Evolutionary conservation across 1,140 invertebrate species (phyloP), one percentile per base, ranked within the genome.

Genomic region (Asobara japonica): DNA sequence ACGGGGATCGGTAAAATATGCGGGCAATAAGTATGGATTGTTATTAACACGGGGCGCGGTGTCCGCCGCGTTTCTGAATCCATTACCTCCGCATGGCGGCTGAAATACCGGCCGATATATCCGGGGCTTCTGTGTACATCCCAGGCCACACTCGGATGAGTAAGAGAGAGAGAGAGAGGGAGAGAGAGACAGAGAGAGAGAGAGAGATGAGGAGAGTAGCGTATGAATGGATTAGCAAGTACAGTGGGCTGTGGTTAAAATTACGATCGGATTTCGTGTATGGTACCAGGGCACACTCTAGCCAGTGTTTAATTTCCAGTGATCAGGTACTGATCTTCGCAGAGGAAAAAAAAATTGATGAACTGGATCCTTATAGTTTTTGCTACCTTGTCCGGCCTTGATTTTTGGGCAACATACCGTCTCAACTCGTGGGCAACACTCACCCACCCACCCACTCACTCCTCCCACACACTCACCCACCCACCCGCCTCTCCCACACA

Each of bases 1-100:
- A 82, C 78, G 81, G 80, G 85, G 84, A 87, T 87, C 86, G 84
- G 86, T 88, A 88, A 88, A 88, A 87, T 87, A 88, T 88, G 86
- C 86, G 81, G 81, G 86, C 85, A 88, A 88, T 88, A 88, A 87
- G 86, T 88, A 88, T 87, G 85, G 86, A 88, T 88, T 88, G 86
- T 88, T 88, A 88, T 88, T 88, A 88, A 88, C 86, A 88, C 86
- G 83, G 84, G 85, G 85, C 83, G 80, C 85, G 83, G 84, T 86
- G 83, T 84, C 84, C 84, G 83, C 81, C 81, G 84, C 85, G 83
- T 83, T 87, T 86, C 86, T 87, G 85, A 88, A 88, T 88, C 86
- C 86, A 88, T 88, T 88, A 88, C 85, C 84, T 86, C 85, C 79
- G 86, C 84, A 87, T 88, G 86, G 85, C 82, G 86, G 85, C 84